Base-by-base conservation (phyloP, 2,113 vertebrate genomes). In the Ammodytes marinus region DNA sequence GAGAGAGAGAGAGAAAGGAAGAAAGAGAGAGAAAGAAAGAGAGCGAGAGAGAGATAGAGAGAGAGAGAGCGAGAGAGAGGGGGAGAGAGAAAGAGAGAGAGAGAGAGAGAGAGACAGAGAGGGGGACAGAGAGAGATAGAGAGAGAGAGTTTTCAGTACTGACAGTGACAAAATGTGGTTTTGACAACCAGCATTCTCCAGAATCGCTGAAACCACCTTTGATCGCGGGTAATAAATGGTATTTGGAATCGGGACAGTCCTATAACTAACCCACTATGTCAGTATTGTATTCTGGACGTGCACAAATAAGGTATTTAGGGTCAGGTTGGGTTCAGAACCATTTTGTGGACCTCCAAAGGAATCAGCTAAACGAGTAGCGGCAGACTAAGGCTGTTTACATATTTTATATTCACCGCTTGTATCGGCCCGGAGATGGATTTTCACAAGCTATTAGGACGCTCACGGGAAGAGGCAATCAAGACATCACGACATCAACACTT, bases 231-330 rank as follows among this genome's bases (percentile, higher is more conserved):
- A n/a, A n/a, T n/a, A n/a, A n/a, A n/a, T n/a, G n/a, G n/a, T n/a
- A n/a, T n/a, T n/a, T n/a, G n/a, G n/a, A n/a, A n/a, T n/a, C n/a
- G n/a, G n/a, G n/a, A n/a, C n/a, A n/a, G n/a, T n/a, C n/a, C n/a
- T n/a, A n/a, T 77, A 27, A 75, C 54, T 37, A 42, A 35, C 80
- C 86, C 79, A 78, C 88, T 80, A 77, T n/a, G n/a, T 61, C 57
- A 63, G 80, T 64, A 46, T 49, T 73, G 67, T 52, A 49, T 55
- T 61, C 19, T 17, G 45, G 70, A 55, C 19, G 8, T 17, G 83
- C 72, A 74, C 50, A 42, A 61, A 71, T 67, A 45, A 45, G 59
- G 70, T 64, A 17, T 75, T 47, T 13, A 9, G 57, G 53, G 71
- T 79, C 71, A 43, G 35, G 54, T 12, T 9, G 7, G 15, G 40